phyloP scores from a whole-genome alignment of 2,797 vertebrate species.

The Erethizon dorsatum region DNA sequence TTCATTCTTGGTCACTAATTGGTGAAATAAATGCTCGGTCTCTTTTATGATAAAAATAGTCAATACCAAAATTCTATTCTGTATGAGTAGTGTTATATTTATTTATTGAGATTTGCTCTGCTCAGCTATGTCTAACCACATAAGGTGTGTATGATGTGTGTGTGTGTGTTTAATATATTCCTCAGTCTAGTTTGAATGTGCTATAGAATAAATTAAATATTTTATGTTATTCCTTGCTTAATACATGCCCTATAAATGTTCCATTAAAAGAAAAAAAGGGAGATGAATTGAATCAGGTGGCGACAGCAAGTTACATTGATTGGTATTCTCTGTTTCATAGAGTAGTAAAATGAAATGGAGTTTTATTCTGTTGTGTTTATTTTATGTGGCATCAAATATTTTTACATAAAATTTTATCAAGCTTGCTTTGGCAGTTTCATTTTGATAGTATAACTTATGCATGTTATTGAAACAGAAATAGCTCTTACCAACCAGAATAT shows the following conservation, averaged over 20 bases:
- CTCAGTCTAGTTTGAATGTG: background rate
- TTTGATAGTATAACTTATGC: constrained; percentile 62
- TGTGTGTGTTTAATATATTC: background rate
- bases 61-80: background rate
- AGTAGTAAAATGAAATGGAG: constrained; percentile 72
- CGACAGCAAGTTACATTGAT: background rate
- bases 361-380: constrained; percentile 80
- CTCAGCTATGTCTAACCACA: background rate
- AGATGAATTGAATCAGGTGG: background rate
- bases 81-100: background rate
- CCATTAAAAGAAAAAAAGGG: constrained; percentile 23
- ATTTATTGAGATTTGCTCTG: background rate
- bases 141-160: background rate
- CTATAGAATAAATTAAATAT: constrained; percentile 59
- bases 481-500: constrained; percentile 34
- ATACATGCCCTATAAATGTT: background rate
- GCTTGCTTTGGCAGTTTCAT: constrained; percentile 79
- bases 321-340: constrained; percentile 2
- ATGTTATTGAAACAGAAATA: constrained; percentile 68
- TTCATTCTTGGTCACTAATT: constrained; percentile 27
- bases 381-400: constrained; percentile 77
- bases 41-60: constrained; percentile 12
- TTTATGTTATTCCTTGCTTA: constrained; percentile 21
- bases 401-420: constrained; percentile 83
- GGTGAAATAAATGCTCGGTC: background rate